Base-by-base conservation (phyloP, 2,113 vertebrate species). In the Arothron firmamentum region DNA sequence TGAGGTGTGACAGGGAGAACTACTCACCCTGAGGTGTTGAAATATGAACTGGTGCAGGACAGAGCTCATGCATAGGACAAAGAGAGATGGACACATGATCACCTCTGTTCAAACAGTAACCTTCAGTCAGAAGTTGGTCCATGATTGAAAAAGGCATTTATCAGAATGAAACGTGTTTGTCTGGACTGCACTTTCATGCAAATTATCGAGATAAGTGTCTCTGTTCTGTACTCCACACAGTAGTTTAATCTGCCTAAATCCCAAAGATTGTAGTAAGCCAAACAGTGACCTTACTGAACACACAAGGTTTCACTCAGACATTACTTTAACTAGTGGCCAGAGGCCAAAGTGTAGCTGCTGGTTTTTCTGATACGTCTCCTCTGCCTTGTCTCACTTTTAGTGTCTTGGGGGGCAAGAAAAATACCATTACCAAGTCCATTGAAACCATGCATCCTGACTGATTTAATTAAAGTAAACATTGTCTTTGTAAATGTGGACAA, bases 1-100 rank as follows among this genome's bases (percentile, higher is more conserved):
- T 19, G 58, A 70, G 67, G 52, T 56, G 62, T 51, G 72, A 59
- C n/a, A 13, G 23, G 13, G 4, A 19, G 28, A 14, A n/a, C 1
- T 42, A 20, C 19, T 60, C 60, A 42, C 34, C 77, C 63, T 28
- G 17, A 1, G 67, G 75, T 42, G 41, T 53, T 61, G 67, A 74
- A 77, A 77, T 52, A n/a, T 69, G 75, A 81, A 58, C 65, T 25
- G 17, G 23, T 2, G 18, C 52, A 25, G 38, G 54, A 13, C 25
- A 8, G 18, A 20, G 20, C 59, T 41, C 16, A 46, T 2, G n/a
- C 6, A 43, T 23, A 65, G 14, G n/a, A 9, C 6, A 28, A 16
- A 1, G 21, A 18, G 18, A 47, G 10, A 23, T 13, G n/a, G 15
- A 15, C 41, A 34, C 38, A 49, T 10, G 21, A 68, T 47, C 51